Evolutionary conservation across 2,888 invertebrate species (phyloP), one percentile per base, ranked within the genome.

Genomic region (Ephialtes manifestator): DNA sequence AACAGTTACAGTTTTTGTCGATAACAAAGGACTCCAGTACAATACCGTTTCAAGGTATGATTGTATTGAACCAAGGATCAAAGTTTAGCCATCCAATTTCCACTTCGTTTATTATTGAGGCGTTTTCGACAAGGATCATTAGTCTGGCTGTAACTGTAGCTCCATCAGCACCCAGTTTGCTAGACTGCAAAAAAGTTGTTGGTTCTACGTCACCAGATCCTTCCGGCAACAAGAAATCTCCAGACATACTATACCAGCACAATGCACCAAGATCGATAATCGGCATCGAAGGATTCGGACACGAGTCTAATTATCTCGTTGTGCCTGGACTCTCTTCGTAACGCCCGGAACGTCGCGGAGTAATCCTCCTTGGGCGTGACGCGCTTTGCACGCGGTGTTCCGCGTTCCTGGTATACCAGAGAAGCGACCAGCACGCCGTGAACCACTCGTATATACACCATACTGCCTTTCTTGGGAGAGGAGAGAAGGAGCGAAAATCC

Each of bases 321-420:
- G 81, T 81, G 72, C 75, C 67, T 81, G 58, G 71, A 43, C 77
- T 72, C 80, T 68, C 78, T 74, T 65, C 63, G 65, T 83, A 82
- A 84, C 81, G 76, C 84, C 85, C 71, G 87, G 84, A 86, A 77
- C 84, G 86, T 85, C 84, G 74, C 78, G 72, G 70, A n/a, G 67
- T 74, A 81, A 76, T 78, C 74, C 78, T 86, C 78, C 63, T 81
- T 81, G 84, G 83, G 84, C 86, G 85, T 87, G 88, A 89, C 86
- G 80, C 85, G 46, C 71, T 68, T 65, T 68, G 68, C 48, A 80
- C 83, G 68, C 76, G 84, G 83, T 87, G 88, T 91, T 91, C 90
- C 90, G 90, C 90, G 89, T 90, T 90, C 90, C 89, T 83, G 79
- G 87, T 90, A 90, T 88, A 86, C 84, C 84, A 20, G 55, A 53